Percentiles rank a stretch among this genome's conserved stretches.
Evolutionary conservation across 2,797 vertebrate species (phyloP).

Genomic region (Xerus rutilus): DNA sequence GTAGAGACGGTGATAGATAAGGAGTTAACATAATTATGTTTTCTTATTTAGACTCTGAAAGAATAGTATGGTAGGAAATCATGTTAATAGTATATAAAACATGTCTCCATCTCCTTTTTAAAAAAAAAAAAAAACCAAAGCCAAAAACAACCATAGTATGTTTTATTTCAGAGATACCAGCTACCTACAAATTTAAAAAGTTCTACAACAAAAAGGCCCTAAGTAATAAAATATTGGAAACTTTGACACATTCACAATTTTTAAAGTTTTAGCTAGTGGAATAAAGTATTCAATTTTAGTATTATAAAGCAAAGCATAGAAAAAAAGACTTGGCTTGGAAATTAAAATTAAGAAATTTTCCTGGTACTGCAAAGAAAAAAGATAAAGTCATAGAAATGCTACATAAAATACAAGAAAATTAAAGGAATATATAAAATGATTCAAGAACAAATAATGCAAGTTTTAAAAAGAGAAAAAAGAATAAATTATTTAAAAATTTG

Average conservation of each 20-base stretch:
- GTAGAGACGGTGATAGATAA: neutral
- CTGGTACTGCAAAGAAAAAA: neutral
- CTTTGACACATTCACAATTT: neutral
- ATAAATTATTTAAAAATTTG: neutral
- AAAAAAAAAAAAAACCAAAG: neutral
- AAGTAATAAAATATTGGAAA: neutral
- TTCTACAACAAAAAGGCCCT: neutral
- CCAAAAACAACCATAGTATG: neutral
- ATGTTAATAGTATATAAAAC: neutral
- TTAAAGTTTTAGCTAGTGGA: neutral
- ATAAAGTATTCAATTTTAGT: neutral
- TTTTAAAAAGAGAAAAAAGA: neutral
- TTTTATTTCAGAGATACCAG: neutral
- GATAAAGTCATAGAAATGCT: neutral
- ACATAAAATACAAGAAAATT: neutral
- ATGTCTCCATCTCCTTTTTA: neutral
- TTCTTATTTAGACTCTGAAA: constrained; percentile 20
- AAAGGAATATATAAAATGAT: neutral
- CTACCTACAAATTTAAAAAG: neutral
- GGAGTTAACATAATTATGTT: neutral
- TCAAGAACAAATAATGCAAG: neutral
- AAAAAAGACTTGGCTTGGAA: neutral
- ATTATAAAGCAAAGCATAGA: neutral
- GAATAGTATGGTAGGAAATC: neutral
- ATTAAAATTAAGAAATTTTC: neutral